phyloP scores from a whole-genome alignment of 2,797 vertebrate species.

The Chloroceryle inda region DNA sequence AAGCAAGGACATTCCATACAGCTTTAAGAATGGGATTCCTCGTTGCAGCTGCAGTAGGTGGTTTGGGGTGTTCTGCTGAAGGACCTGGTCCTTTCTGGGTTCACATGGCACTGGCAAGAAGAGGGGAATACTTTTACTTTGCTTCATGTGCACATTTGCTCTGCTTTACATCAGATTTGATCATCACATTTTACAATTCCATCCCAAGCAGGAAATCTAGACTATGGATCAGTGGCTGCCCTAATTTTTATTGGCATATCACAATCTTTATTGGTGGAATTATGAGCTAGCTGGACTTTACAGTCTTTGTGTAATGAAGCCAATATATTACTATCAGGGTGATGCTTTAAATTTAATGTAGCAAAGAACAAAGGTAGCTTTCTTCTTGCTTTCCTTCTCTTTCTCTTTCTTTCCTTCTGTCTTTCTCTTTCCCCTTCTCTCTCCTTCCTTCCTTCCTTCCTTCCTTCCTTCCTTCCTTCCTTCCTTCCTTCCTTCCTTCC shows the following conservation, averaged over 20 bases:
- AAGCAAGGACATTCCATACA: not conserved
- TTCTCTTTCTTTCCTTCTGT: not conserved
- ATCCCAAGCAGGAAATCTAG: constrained; percentile 24
- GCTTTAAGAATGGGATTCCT: not conserved
- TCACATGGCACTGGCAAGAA: not conserved
- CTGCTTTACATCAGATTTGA: not conserved
- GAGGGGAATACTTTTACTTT: not conserved
- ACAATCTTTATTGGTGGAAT: constrained; percentile 38
- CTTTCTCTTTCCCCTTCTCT: not conserved
- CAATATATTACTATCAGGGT: not conserved
- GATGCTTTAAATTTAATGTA: not conserved
- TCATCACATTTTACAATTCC: not conserved
- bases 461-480: too few relatives aligned
- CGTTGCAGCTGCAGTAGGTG: not conserved
- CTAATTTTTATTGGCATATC: constrained; percentile 52
- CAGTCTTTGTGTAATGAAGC: not conserved
- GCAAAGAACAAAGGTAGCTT: constrained; percentile 7
- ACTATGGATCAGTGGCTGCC: constrained; percentile 27
- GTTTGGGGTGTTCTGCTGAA: not conserved
- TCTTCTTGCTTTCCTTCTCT: not conserved
- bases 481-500: not conserved
- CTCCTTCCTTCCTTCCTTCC: not conserved
- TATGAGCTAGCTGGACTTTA: constrained; percentile 36
- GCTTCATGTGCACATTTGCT: not conserved
- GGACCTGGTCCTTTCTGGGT: not conserved